These are phyloP conservation scores for Xyrauchen texanus DNA, from an alignment of 2,113 vertebrate species.

Conservation along the genomic window DNA sequence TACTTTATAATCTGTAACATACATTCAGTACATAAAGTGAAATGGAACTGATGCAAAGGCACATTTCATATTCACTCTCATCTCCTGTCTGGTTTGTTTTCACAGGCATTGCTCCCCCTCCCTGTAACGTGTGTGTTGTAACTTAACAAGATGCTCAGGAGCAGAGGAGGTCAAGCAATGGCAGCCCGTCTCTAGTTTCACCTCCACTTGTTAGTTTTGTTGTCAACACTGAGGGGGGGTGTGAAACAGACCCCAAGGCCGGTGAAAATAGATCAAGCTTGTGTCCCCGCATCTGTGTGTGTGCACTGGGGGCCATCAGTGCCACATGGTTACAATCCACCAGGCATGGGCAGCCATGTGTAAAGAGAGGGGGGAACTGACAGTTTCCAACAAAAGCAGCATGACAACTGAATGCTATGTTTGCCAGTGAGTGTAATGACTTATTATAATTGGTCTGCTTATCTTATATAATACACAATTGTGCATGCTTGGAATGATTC, in stretches of 20 bases:
- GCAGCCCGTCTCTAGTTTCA: slow-evolving; percentile 52
- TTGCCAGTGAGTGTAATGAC: slow-evolving; percentile 57
- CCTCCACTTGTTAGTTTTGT: slow-evolving; percentile 51
- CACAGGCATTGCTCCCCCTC: slow-evolving; percentile 16
- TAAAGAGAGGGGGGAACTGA: slow-evolving; percentile 50
- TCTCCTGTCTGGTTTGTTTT: slow-evolving; percentile 44
- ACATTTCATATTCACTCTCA: background rate
- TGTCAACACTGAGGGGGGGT: slow-evolving; percentile 50
- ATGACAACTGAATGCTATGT: slow-evolving; percentile 52
- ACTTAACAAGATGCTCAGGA: slow-evolving; percentile 45
- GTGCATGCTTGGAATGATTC: slow-evolving; percentile 47
- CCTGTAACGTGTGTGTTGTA: slow-evolving; percentile 47
- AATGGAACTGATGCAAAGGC: too few relatives aligned
- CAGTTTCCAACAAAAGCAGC: slow-evolving; percentile 48
- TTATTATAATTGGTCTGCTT: slow-evolving; percentile 61
- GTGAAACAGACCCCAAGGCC: slow-evolving; percentile 53
- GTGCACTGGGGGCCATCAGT: slow-evolving; percentile 44
- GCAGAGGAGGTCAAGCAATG: slow-evolving; percentile 46
- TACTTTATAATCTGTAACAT: too few relatives aligned
- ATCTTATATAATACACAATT: slow-evolving; percentile 58
- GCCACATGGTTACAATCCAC: slow-evolving; percentile 54
- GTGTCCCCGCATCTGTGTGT: background rate
- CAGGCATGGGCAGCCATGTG: slow-evolving; percentile 55
- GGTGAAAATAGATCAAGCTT: slow-evolving; percentile 54
- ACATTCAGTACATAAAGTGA: too few relatives aligned